phyloP scores from a whole-genome alignment of 2,888 invertebrate genomes.

The Acleris holmiana region DNA sequence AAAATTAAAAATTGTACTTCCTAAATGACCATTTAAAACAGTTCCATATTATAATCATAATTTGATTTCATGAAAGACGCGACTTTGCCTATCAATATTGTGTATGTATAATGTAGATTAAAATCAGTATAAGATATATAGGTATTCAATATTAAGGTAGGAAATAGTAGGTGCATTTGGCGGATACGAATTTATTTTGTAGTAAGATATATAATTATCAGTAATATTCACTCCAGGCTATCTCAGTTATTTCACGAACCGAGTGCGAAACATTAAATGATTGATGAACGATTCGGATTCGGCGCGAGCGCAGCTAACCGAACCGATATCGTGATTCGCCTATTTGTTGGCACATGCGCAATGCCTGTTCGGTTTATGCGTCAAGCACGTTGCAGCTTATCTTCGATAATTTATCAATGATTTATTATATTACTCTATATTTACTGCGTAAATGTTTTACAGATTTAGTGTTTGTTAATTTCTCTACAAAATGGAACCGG shows the following conservation, averaged over 20 bases:
- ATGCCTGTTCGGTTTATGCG: constrained; percentile 5
- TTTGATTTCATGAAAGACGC: too few relatives aligned
- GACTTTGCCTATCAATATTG: too few relatives aligned
- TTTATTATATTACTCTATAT: background rate
- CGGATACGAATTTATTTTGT: too few relatives aligned
- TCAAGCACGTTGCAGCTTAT: background rate
- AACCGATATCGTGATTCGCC: constrained; percentile 57
- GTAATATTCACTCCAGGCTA: constrained; percentile 5
- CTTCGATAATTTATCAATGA: background rate
- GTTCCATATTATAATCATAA: too few relatives aligned
- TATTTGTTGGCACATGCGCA: constrained; percentile 51
- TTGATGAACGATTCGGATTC: constrained; percentile 47
- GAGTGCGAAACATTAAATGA: constrained; percentile 42
- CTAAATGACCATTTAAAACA: too few relatives aligned
- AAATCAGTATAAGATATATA: too few relatives aligned
- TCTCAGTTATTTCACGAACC: constrained; percentile 22
- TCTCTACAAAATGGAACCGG: background rate
- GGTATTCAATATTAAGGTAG: too few relatives aligned
- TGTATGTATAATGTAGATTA: too few relatives aligned
- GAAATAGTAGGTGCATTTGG: too few relatives aligned
- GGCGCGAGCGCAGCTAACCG: constrained; percentile 48
- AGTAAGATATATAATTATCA: background rate
- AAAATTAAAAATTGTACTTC: too few relatives aligned
- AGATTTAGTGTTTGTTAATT: too few relatives aligned
- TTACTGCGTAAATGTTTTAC: too few relatives aligned